phyloP scores from a whole-genome alignment of 1,140 invertebrate species.

The Drosophila sechellia region DNA sequence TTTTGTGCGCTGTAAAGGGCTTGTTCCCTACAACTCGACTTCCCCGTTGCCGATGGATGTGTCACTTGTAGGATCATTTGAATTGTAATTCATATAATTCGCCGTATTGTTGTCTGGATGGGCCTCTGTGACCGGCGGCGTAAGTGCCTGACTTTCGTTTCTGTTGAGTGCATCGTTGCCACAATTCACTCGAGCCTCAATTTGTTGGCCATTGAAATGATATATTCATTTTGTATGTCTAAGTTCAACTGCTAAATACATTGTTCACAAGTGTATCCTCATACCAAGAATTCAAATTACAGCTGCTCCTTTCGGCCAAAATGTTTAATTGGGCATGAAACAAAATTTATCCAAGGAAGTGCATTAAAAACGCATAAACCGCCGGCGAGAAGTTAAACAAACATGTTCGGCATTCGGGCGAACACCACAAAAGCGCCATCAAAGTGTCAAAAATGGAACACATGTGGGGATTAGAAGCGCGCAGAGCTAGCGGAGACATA shows the following conservation, averaged over 20 bases:
- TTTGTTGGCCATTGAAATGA: neutral
- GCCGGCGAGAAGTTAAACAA: conserved; percentile 29
- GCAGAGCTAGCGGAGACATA: conserved; percentile 49
- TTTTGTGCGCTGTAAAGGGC: conserved; percentile 46
- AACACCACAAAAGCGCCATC: conserved; percentile 42
- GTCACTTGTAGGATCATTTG: conserved; percentile 58
- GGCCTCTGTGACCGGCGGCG: conserved; percentile 25
- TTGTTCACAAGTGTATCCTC: neutral
- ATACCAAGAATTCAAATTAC: neutral
- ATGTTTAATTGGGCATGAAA: conserved; percentile 52
- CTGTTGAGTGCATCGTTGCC: conserved; percentile 21
- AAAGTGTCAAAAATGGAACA: conserved; percentile 60
- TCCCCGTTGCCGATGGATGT: conserved; percentile 32
- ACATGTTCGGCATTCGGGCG: conserved; percentile 15
- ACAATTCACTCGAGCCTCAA: conserved; percentile 16
- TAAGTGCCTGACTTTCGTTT: conserved; percentile 23
- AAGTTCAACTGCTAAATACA: neutral
- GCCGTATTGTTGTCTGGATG: conserved; percentile 48
- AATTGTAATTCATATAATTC: conserved; percentile 77
- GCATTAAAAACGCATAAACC: conserved; percentile 53
- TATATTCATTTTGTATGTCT: neutral
- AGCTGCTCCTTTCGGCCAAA: conserved; percentile 35
- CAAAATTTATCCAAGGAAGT: conserved; percentile 35
- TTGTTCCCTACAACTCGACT: neutral
- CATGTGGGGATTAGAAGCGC: conserved; percentile 22